These are phyloP conservation scores for Neoniphon sammara DNA, from an alignment of 2,797 vertebrate genomes.

Conservation along the genomic window DNA sequence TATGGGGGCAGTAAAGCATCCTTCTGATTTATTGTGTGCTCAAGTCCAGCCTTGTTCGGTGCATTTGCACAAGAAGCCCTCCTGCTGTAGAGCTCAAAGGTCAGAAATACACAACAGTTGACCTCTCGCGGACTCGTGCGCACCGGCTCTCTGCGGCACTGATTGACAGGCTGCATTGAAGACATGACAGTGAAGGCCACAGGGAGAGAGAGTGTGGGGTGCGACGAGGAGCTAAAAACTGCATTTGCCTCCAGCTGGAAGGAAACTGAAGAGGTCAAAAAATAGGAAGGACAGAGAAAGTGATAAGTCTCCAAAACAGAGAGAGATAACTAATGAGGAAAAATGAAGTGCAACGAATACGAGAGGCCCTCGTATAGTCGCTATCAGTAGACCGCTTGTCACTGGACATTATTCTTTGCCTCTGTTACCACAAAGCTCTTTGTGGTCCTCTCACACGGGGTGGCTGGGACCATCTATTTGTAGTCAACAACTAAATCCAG, in stretches of 20 bases:
- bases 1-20: slow-evolving; percentile 67
- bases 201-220: slow-evolving; percentile 45
- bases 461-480: slow-evolving; percentile 64
- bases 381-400: slow-evolving; percentile 30
- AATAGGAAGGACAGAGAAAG: slow-evolving; percentile 13
- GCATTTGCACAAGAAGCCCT: slow-evolving; percentile 87
- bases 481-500: slow-evolving; percentile 64
- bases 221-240: slow-evolving; percentile 36
- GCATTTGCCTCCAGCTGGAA: slow-evolving; percentile 50
- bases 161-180: slow-evolving; percentile 68
- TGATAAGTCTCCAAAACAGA: slow-evolving; percentile 23
- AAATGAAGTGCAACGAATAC: slow-evolving; percentile 24
- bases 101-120: slow-evolving; percentile 85
- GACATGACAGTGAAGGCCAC: slow-evolving; percentile 46
- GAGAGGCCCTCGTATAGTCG: slow-evolving; percentile 20
- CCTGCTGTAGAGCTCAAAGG: slow-evolving; percentile 88
- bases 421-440: slow-evolving; percentile 60
- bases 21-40: slow-evolving; percentile 89
- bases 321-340: slow-evolving; percentile 40
- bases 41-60: slow-evolving; percentile 85
- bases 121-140: slow-evolving; percentile 74
- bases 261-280: slow-evolving; percentile 28
- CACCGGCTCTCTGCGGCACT: slow-evolving; percentile 42
- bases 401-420: slow-evolving; percentile 39
- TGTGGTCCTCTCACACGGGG: slow-evolving; percentile 64